These are phyloP conservation scores for Axinella damicornis DNA, from an alignment of 37 sponge, comb jelly and placozoan genomes.

Conservation along the genomic window DNA sequence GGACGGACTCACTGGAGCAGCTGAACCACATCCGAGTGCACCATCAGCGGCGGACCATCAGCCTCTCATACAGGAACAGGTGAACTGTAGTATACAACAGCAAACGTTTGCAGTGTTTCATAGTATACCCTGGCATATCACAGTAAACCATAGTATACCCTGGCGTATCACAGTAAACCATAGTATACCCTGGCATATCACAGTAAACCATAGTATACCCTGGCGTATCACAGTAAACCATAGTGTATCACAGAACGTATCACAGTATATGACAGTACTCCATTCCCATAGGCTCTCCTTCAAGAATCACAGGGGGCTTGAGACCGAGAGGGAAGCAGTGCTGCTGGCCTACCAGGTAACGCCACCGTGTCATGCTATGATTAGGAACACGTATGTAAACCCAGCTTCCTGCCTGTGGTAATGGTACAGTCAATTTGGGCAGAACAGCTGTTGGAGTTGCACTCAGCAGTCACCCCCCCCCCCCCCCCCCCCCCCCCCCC, in stretches of 20 bases:
- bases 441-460: too few species aligned
- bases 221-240: too few species aligned
- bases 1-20: conserved; percentile 49
- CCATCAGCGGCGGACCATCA: conserved; percentile 32
- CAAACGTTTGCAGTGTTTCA: too few species aligned
- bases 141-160: too few species aligned
- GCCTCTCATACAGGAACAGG: conserved; percentile 51
- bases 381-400: background rate
- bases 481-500: background rate
- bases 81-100: background rate
- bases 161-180: too few species aligned
- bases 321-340: conserved; percentile 52
- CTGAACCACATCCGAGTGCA: background rate
- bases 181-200: too few species aligned
- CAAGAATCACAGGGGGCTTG: conserved; percentile 21
- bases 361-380: background rate
- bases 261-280: too few species aligned
- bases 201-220: too few species aligned
- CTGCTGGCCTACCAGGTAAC: conserved; percentile 57
- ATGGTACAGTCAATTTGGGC: too few species aligned
- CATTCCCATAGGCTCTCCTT: conserved; percentile 23
- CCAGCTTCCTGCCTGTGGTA: too few species aligned
- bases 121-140: too few species aligned
- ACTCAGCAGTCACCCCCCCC: background rate
- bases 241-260: too few species aligned